phyloP scores from a whole-genome alignment of 1,140 invertebrate genomes.

The Leptinotarsa defecta region DNA sequence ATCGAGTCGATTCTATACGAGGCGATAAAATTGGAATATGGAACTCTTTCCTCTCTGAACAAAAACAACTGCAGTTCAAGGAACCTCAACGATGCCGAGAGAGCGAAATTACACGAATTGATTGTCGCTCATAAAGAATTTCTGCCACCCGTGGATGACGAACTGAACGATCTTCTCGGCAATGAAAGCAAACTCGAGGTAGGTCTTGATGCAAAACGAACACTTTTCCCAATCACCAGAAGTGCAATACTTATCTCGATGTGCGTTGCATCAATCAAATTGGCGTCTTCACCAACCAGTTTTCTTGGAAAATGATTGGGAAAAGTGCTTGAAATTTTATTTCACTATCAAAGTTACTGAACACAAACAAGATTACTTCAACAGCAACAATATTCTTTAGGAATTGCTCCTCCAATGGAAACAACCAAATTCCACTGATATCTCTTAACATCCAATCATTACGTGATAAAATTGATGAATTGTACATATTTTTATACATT shows the following conservation, averaged over 20 bases:
- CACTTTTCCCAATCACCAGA: too few species aligned
- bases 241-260: too few species aligned
- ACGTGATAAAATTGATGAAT: not conserved
- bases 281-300: too few species aligned
- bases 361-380: too few species aligned
- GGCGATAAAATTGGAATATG: constrained; percentile 82
- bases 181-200: constrained; percentile 65
- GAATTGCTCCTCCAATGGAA: too few species aligned
- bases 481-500: not conserved
- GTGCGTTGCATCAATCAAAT: too few species aligned
- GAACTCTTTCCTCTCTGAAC: constrained; percentile 67
- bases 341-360: too few species aligned
- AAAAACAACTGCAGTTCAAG: constrained; percentile 62
- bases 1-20: constrained; percentile 82
- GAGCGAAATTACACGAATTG: constrained; percentile 80
- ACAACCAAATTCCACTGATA: not conserved
- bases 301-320: too few species aligned
- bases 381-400: too few species aligned
- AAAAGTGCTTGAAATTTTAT: too few species aligned
- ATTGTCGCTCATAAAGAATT: constrained; percentile 83
- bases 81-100: constrained; percentile 80
- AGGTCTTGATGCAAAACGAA: not conserved
- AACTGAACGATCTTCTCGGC: constrained; percentile 67
- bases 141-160: constrained; percentile 79
- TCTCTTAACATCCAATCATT: not conserved